Evolutionary conservation across 2,888 invertebrate genomes (phyloP), one percentile per base, ranked within the genome.

Genomic region (Andrena marginata): DNA sequence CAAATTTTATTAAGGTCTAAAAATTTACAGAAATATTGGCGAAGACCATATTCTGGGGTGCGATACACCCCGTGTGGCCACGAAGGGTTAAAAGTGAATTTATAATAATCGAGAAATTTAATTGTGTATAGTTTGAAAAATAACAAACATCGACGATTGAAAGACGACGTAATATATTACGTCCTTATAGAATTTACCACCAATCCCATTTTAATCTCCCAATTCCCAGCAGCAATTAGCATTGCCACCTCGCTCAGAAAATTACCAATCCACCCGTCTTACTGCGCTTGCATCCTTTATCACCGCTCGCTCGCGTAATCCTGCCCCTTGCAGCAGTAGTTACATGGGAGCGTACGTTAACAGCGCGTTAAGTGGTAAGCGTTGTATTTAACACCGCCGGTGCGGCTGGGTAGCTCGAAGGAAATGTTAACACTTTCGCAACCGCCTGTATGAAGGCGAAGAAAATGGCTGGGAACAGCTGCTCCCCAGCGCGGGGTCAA

Each of bases 391-490:
- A 76, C 76, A 56, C n/a, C 63, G 54, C n/a, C 35, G 76, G 51
- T 8, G 6, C 71, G 63, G 54, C 26, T 49, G 31, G 54, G 51
- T 71, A 56, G 35, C 62, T 42, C 69, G 48, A 20, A 60, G 49
- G 16, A 71, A 35, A 64, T 51, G 64, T 65, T 73, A 62, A 77
- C 71, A 71, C 71, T 77, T 77, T 77, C 77, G 48, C 77, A 56
- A 77, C 63, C 33, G 56, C 48, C 71, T 60, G 33, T 64, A 59
- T 71, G 71, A 77, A 54, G 76, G 63, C 48, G 71, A 33, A 63
- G 62, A 70, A 71, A 71, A 64, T 71, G 35, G 70, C 51, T 33
- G 56, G n/a, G 10, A 51, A 59, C 71, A 51, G 48, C 29, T 49
- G 49, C 59, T 16, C 51, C 29, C 13, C 20, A 33, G 8, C 51